Evolutionary conservation across 2,113 vertebrate species (phyloP).

Genomic region (Pogona vitticeps): DNA sequence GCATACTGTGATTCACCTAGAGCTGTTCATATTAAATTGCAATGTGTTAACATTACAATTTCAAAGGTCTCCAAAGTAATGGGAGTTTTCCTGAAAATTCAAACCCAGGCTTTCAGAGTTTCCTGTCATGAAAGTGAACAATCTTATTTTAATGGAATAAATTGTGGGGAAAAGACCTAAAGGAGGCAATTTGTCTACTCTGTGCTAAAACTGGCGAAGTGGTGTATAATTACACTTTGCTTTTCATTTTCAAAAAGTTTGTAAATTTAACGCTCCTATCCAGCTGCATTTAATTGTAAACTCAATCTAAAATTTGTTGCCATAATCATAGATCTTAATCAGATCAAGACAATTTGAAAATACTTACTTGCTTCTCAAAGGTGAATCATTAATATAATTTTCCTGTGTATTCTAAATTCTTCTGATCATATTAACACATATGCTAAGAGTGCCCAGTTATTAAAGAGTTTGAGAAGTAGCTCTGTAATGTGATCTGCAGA

Average conservation of each 20-base stretch:
- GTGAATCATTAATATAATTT: not conserved
- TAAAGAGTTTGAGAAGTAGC: too few species aligned
- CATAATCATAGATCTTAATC: conserved; percentile 55
- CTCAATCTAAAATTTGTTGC: conserved; percentile 49
- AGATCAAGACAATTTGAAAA: conserved; percentile 55
- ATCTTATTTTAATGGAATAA: conserved; percentile 64
- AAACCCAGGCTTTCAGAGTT: conserved; percentile 58
- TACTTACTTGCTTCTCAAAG: conserved; percentile 38
- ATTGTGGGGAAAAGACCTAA: conserved; percentile 58
- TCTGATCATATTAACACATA: not conserved
- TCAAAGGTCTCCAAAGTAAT: conserved; percentile 67
- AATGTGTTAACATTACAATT: conserved; percentile 68
- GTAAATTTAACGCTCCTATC: conserved; percentile 55
- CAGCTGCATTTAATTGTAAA: conserved; percentile 57
- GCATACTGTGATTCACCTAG: conserved; percentile 56
- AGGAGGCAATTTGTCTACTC: conserved; percentile 62
- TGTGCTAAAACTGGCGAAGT: conserved; percentile 58
- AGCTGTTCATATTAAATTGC: conserved; percentile 68
- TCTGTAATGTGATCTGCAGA: too few species aligned
- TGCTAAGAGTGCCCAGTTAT: too few species aligned
- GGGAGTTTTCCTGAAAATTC: conserved; percentile 67
- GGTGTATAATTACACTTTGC: conserved; percentile 63
- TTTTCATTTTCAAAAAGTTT: conserved; percentile 60
- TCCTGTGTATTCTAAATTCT: not conserved
- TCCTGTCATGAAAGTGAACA: conserved; percentile 67